Conservation (phyloP, 2,113 vertebrate genomes). For the Dinomys branickii region DNA sequence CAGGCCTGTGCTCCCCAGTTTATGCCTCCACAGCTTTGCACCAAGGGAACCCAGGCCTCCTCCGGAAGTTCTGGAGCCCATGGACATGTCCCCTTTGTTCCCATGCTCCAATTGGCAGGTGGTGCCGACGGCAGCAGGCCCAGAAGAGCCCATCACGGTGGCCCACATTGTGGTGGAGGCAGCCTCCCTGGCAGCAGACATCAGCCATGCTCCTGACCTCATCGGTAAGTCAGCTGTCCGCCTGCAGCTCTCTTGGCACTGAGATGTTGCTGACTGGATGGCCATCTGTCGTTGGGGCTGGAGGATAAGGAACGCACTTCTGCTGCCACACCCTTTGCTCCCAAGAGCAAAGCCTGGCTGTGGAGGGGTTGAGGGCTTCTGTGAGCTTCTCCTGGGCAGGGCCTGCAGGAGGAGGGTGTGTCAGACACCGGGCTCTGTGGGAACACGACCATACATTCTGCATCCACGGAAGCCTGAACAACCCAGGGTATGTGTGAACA, state of each 20-base stretch:
- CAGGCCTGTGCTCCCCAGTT: neutral
- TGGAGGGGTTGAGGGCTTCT: neutral
- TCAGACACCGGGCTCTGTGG: neutral
- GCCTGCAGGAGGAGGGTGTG: neutral
- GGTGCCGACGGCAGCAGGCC: slow-evolving; percentile 36
- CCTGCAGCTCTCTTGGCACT: rapidly evolving
- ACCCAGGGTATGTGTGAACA: neutral
- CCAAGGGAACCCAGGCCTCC: neutral
- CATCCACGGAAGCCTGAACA: neutral
- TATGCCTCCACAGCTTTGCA: neutral
- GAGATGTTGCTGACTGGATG: neutral
- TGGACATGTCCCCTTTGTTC: neutral
- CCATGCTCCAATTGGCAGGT: slow-evolving; percentile 26
- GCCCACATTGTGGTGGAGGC: slow-evolving; percentile 89
- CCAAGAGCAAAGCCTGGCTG: neutral
- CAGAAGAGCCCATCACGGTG: slow-evolving; percentile 86
- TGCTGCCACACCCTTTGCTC: neutral
- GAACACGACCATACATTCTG: neutral
- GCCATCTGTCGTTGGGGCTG: neutral
- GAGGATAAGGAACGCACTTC: neutral
- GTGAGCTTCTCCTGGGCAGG: neutral
- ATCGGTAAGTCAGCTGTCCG: slow-evolving; percentile 83
- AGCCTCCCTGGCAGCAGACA: slow-evolving; percentile 83
- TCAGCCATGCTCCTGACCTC: slow-evolving; percentile 75
- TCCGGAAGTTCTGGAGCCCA: neutral